These are phyloP conservation scores for Hippolais icterina DNA, from an alignment of 2,113 vertebrate genomes.

Conservation along the genomic window DNA sequence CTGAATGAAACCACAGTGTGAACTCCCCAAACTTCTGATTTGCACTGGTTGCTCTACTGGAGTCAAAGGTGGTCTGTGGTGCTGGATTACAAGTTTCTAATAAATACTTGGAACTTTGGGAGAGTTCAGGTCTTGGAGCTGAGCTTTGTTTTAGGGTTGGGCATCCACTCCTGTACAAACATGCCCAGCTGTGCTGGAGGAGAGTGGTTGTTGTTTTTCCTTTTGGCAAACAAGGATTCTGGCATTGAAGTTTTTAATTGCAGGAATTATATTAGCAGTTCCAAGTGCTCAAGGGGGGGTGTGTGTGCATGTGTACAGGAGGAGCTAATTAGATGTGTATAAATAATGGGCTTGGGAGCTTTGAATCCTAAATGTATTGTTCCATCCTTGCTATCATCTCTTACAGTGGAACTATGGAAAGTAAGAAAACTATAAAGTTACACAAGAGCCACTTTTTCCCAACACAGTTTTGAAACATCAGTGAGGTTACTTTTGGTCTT, in stretches of 20 bases:
- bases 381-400: neutral
- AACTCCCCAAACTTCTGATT: neutral
- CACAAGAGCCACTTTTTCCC: neutral
- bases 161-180: neutral
- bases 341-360: neutral
- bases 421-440: neutral
- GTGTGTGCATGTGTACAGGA: neutral
- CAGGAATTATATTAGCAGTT: neutral
- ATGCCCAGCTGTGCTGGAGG: neutral
- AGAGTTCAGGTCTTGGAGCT: neutral
- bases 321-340: neutral
- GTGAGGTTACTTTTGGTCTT: neutral
- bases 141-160: neutral
- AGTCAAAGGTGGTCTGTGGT: neutral
- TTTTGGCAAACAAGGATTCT: constrained; percentile 2
- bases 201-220: neutral
- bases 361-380: neutral
- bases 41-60: accelerated
- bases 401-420: neutral
- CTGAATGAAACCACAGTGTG: neutral
- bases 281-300: neutral
- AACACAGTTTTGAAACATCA: neutral
- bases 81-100: neutral
- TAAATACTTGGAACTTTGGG: neutral
- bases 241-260: neutral